Evolutionary conservation across 2,888 invertebrate species (phyloP), one percentile per base, ranked within the genome.

Genomic region (Athalia cordata): DNA sequence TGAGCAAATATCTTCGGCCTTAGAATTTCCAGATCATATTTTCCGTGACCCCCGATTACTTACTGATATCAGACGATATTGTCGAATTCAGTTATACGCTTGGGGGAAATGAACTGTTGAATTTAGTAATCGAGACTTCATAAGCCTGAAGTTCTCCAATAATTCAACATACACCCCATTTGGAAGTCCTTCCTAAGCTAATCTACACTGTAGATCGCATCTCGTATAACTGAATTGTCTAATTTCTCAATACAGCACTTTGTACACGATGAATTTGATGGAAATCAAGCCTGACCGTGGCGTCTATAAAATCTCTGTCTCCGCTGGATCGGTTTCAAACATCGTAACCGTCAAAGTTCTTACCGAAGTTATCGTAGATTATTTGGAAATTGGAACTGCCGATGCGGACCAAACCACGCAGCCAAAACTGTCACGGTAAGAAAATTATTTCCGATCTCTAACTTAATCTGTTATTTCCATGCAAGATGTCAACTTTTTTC

Each of bases 331-430:
- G 75, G 92, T 95, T 45, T 92, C 92, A 29, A 94, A 92, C 82
- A 89, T 91, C 2, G 88, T 92, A 5, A 91, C 90, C 29, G 90
- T 93, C 0, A 95, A 96, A 79, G 95, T 97, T 15, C 91, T 96
- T 77, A 95, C 96, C 0, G 94, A 95, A 82, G 94, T 96, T 0
- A 93, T 93, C 80, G 93, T 98, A 0, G 94, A 95, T 83, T 93
- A 93, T 77, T 92, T 97, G 68, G 98, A 98, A 89, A 92, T 99
- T 68, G 97, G 97, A 4, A 93, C 98, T 29, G 96, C 95, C 3
- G 98, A 99, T 89, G 94, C 96, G 5, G 98, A 99, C 90, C 97
- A 98, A 81, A 95, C 95, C 3, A 95, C 96, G 45, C 94, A 96
- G 78, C 94, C 96, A 0, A 95, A 95, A 89, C 91, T 96, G 78